Conservation (phyloP, 2,113 vertebrate species). For the Megalops atlanticus region DNA sequence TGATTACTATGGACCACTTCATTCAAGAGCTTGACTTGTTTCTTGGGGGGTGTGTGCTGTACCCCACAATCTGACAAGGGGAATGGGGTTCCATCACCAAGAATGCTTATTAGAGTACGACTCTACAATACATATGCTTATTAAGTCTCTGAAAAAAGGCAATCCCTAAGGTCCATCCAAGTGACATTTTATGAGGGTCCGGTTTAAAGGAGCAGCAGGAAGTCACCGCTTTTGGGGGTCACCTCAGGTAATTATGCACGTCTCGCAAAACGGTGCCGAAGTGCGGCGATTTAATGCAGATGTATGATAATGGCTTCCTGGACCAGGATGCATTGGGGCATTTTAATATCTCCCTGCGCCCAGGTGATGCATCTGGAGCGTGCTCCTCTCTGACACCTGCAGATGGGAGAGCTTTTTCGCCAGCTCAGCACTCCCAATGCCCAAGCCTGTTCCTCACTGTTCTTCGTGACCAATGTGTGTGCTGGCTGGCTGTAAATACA, state of each 20-base stretch:
- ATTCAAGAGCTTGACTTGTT: background rate
- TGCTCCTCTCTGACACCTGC: slow-evolving; percentile 52
- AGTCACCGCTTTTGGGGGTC: slow-evolving; percentile 55
- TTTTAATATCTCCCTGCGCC: slow-evolving; percentile 46
- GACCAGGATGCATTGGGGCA: slow-evolving; percentile 48
- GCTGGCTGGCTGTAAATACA: slow-evolving; percentile 59
- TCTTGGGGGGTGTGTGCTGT: background rate
- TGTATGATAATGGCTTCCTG: slow-evolving; percentile 61
- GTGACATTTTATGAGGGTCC: too few species aligned
- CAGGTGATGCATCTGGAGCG: slow-evolving; percentile 49
- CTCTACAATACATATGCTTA: background rate
- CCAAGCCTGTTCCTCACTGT: slow-evolving; percentile 26
- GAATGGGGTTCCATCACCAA: background rate
- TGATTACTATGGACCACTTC: background rate
- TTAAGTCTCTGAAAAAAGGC: slow-evolving; percentile 39
- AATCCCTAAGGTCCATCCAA: slow-evolving; percentile 38
- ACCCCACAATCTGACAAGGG: background rate
- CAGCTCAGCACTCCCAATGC: slow-evolving; percentile 50
- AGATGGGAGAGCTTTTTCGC: slow-evolving; percentile 43
- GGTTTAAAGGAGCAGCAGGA: slow-evolving; percentile 32
- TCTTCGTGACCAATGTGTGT: slow-evolving; percentile 27
- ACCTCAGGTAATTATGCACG: slow-evolving; percentile 53
- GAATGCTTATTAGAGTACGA: background rate
- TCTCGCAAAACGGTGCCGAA: background rate
- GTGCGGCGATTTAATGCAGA: slow-evolving; percentile 56